Conservation (phyloP, 2,797 vertebrate species). For the Brotula barbata region DNA sequence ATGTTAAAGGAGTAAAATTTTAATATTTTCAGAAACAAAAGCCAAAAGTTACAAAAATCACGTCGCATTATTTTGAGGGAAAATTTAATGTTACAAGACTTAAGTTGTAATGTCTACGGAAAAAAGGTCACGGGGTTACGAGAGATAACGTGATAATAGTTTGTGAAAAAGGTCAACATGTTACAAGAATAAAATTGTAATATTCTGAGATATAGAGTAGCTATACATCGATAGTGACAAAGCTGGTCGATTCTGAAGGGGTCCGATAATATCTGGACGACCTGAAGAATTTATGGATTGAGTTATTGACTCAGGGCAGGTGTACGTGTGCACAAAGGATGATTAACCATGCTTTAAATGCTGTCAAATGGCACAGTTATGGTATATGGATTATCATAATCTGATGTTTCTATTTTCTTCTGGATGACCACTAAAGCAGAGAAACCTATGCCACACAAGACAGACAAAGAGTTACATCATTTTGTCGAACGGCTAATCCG, state of each 20-base stretch:
- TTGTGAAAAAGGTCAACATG: no score
- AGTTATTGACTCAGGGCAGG: constrained; percentile 34
- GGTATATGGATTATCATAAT: constrained; percentile 70
- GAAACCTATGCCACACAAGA: constrained; percentile 82
- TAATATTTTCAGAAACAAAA: no score
- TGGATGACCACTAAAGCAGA: constrained; percentile 78
- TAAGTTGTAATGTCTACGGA: no score
- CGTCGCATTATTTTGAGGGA: no score
- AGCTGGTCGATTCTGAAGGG: constrained; percentile 47
- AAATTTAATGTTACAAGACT: no score
- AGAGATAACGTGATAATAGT: no score
- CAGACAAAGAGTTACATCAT: constrained; percentile 87
- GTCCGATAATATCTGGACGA: constrained; percentile 41
- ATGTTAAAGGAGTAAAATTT: no score
- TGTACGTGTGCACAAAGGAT: constrained; percentile 56
- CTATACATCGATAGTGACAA: no score
- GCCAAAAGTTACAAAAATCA: no score
- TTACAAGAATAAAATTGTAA: no score
- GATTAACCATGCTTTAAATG: constrained; percentile 50
- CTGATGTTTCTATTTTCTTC: constrained; percentile 54
- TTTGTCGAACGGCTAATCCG: constrained; percentile 83
- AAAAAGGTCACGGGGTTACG: no score
- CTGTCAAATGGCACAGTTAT: constrained; percentile 66
- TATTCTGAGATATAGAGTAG: no score
- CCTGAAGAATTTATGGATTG: constrained; percentile 22